Conservation (phyloP, 2,888 invertebrate genomes). For the Luperina testacea region DNA sequence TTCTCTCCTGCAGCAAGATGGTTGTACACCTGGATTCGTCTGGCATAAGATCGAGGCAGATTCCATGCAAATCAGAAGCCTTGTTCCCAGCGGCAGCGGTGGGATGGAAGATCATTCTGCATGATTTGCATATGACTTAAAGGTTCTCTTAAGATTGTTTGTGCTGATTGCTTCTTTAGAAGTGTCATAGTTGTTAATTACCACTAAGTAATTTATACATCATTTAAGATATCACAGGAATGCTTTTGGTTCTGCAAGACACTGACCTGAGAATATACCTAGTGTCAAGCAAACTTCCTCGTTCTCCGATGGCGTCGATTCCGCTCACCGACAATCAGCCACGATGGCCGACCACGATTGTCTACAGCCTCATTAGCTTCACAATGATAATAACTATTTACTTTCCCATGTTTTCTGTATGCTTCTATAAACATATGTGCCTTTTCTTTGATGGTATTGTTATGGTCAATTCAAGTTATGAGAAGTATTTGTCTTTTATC, state of each 20-base stretch:
- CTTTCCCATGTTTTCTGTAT: conserved; percentile 6
- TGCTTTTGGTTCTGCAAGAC: neutral
- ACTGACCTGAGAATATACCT: conserved; percentile 14
- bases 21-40: neutral
- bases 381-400: neutral
- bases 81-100: neutral
- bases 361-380: neutral
- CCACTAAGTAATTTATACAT: neutral
- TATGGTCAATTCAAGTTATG: neutral
- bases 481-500: neutral
- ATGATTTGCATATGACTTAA: neutral
- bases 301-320: neutral
- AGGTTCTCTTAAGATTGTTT: neutral
- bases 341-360: conserved; percentile 13
- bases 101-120: neutral
- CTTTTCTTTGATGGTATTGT: neutral
- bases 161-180: neutral
- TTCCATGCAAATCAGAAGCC: neutral
- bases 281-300: conserved; percentile 9
- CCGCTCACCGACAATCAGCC: neutral
- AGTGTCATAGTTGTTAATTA: neutral
- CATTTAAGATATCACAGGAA: neutral
- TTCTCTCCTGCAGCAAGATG: too few relatives aligned
- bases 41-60: neutral
- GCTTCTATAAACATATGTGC: neutral